phyloP scores from a whole-genome alignment of 2,888 invertebrate genomes.

The Lysandra bellargus region DNA sequence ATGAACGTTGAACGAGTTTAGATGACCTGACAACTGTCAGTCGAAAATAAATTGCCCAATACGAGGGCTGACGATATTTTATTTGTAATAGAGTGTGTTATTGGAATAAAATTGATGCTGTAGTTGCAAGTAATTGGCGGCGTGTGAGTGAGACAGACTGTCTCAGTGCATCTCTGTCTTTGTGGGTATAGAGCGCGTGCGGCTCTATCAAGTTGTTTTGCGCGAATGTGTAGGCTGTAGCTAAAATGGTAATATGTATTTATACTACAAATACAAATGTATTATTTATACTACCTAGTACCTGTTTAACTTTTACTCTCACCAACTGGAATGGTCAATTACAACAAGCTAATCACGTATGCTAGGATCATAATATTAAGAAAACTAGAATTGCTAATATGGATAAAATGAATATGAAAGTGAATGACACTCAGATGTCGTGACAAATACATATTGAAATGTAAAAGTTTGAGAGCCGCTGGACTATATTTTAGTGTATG shows the following conservation, averaged over 20 bases:
- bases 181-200: neutral
- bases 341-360: slow-evolving; percentile 5
- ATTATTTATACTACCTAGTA: too few species aligned
- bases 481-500: neutral
- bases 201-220: neutral
- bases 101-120: neutral
- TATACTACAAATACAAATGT: too few species aligned
- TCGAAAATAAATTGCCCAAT: neutral
- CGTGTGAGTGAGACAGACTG: neutral
- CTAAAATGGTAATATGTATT: too few species aligned
- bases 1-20: slow-evolving; percentile 8
- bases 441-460: neutral
- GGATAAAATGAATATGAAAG: too few species aligned
- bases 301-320: slow-evolving; percentile 8
- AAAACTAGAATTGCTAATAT: slow-evolving; percentile 20
- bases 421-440: neutral
- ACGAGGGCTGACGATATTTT: neutral
- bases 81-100: neutral
- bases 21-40: neutral
- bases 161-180: neutral
- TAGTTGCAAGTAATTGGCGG: neutral
- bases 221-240: neutral
- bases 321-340: neutral
- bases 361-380: neutral
- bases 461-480: neutral